A percentile compares a stretch with the other conserved stretches of the same genome.
These are phyloP conservation scores for Triplophysa tibetana DNA, from an alignment of 2,113 vertebrate species.

Conservation along the genomic window DNA sequence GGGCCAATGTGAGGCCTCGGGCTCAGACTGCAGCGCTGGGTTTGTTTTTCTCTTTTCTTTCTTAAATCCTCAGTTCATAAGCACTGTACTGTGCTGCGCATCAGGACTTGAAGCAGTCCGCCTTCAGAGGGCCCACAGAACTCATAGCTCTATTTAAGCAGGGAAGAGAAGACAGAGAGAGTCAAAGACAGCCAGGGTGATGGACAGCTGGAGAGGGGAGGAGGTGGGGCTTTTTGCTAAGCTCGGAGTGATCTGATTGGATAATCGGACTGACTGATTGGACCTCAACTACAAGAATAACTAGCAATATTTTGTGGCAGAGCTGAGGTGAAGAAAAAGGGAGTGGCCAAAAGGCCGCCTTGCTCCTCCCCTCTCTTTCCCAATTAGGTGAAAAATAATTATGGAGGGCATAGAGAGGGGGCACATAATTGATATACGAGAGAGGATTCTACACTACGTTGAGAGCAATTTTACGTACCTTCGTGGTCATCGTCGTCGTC, in stretches of 20 bases:
- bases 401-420: constrained; percentile 48
- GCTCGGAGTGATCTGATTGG: constrained; percentile 60
- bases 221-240: constrained; percentile 69
- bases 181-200: constrained; percentile 75
- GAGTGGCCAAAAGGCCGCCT: constrained; percentile 58
- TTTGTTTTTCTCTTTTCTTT: constrained; percentile 67
- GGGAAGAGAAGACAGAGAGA: constrained; percentile 74
- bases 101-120: constrained; percentile 77
- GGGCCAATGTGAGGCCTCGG: constrained; percentile 65
- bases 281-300: constrained; percentile 49
- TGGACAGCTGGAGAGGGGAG: constrained; percentile 73
- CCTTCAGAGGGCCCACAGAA: constrained; percentile 77
- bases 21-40: constrained; percentile 62
- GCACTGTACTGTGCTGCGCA: constrained; percentile 70
- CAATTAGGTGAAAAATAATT: constrained; percentile 45
- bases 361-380: constrained; percentile 66
- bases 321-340: constrained; percentile 55
- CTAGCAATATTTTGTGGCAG: constrained; percentile 54
- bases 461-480: constrained; percentile 63
- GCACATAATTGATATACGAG: constrained; percentile 24
- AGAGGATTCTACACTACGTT: constrained; percentile 34
- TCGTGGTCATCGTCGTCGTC: constrained; percentile 66
- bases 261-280: constrained; percentile 52
- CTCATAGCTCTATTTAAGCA: constrained; percentile 79
- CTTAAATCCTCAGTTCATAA: constrained; percentile 75